Percentiles rank a stretch among this genome's conserved stretches.
Conservation (phyloP, 1,140 invertebrate genomes). For the Panagrolaimus sp. region DNA sequence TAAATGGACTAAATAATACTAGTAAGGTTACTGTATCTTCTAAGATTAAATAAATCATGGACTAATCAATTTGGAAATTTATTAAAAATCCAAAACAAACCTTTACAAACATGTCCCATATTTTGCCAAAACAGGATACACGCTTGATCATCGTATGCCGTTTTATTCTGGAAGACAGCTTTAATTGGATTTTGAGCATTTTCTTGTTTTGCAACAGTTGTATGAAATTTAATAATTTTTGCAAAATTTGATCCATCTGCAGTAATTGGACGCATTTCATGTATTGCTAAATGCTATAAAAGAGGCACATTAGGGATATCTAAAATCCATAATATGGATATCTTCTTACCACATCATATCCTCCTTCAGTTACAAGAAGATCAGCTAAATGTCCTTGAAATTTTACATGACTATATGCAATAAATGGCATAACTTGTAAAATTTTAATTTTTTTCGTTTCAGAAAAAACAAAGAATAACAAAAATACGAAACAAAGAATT, state of each 20-base stretch:
- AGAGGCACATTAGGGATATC: too few species aligned
- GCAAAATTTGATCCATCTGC: neutral
- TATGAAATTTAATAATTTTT: neutral
- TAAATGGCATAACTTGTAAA: neutral
- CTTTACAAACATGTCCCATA: neutral
- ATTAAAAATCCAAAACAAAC: too few species aligned
- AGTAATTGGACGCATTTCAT: slow-evolving; percentile 4
- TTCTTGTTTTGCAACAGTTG: slow-evolving; percentile 3
- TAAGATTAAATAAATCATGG: too few species aligned
- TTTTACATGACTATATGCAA: neutral
- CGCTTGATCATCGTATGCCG: neutral
- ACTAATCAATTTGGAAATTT: too few species aligned
- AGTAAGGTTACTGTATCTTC: too few species aligned
- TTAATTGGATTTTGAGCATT: neutral
- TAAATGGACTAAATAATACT: too few species aligned
- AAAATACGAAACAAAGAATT: too few species aligned
- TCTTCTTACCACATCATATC: neutral
- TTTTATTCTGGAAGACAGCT: neutral
- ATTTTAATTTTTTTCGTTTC: neutral
- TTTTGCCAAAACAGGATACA: neutral
- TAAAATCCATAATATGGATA: too few species aligned
- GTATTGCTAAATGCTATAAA: neutral
- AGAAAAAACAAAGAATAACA: too few species aligned
- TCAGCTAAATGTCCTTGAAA: slow-evolving; percentile 8
- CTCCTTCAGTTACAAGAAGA: neutral